phyloP scores from a whole-genome alignment of 2,797 vertebrate species.

The Tragelaphus oryx region DNA sequence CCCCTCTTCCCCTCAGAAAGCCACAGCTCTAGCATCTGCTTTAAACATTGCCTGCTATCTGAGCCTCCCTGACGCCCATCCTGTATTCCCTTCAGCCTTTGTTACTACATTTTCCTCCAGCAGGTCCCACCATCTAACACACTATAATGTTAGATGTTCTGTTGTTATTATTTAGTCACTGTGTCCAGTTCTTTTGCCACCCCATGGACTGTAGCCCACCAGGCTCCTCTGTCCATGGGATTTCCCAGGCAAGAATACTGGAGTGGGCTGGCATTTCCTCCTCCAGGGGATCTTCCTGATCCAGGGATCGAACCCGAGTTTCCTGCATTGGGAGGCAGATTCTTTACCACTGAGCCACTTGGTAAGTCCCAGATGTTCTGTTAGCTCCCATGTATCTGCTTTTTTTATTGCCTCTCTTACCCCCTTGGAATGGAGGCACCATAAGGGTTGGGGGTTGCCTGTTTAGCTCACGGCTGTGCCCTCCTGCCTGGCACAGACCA shows the following conservation, averaged over 20 bases:
- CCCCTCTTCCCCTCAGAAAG: neutral
- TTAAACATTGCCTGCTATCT: neutral
- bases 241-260: neutral
- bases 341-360: neutral
- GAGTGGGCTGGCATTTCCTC: neutral
- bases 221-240: neutral
- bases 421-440: too few relatives aligned
- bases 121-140: neutral
- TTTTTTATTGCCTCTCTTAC: too few relatives aligned
- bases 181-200: neutral
- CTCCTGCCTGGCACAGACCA: neutral
- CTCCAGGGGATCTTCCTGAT: neutral
- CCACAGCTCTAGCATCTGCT: neutral
- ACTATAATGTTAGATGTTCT: neutral
- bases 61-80: rapidly evolving
- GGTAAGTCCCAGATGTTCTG: neutral
- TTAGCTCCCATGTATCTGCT: rapidly evolving
- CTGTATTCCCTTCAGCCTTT: rapidly evolving
- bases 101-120: neutral
- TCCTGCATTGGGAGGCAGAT: neutral
- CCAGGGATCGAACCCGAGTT: neutral
- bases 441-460: rapidly evolving
- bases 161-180: neutral
- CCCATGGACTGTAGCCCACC: neutral
- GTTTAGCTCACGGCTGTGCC: neutral